These are phyloP conservation scores for Lontra canadensis DNA, from an alignment of 2,113 vertebrate genomes.

Conservation along the genomic window DNA sequence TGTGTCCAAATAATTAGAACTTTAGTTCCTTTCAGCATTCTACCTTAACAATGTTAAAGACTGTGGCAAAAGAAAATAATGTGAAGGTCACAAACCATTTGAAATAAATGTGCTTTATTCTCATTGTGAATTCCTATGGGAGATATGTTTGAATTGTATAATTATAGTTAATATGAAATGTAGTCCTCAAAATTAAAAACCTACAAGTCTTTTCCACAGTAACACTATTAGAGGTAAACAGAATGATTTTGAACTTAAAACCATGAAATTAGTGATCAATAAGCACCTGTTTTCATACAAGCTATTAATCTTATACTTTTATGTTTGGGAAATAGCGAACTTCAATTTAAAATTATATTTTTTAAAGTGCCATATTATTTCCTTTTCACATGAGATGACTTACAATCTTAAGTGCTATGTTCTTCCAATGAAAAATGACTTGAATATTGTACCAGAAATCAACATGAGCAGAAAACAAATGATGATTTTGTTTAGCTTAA, in stretches of 20 bases:
- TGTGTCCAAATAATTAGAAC: neutral
- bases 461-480: slow-evolving; percentile 26
- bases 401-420: neutral
- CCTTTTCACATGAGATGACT: slow-evolving; percentile 47
- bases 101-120: slow-evolving; percentile 17
- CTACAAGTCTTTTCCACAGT: neutral
- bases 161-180: neutral
- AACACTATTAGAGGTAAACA: neutral
- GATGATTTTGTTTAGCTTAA: neutral
- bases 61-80: neutral
- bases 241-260: slow-evolving; percentile 1
- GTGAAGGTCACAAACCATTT: neutral
- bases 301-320: slow-evolving; percentile 48
- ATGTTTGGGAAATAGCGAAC: slow-evolving; percentile 57
- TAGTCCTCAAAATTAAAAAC: slow-evolving; percentile 12
- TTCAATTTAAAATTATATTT: slow-evolving; percentile 52
- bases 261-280: neutral
- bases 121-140: neutral
- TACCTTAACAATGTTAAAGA: neutral
- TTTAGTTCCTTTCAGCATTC: neutral
- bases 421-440: slow-evolving; percentile 23
- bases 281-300: slow-evolving; percentile 10
- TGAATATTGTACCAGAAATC: neutral
- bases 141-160: neutral
- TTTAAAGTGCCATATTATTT: slow-evolving; percentile 45